A percentile compares a stretch with the other conserved stretches of the same genome.
Conservation (phyloP, 2,888 invertebrate genomes). For the Trisateles emortualis region DNA sequence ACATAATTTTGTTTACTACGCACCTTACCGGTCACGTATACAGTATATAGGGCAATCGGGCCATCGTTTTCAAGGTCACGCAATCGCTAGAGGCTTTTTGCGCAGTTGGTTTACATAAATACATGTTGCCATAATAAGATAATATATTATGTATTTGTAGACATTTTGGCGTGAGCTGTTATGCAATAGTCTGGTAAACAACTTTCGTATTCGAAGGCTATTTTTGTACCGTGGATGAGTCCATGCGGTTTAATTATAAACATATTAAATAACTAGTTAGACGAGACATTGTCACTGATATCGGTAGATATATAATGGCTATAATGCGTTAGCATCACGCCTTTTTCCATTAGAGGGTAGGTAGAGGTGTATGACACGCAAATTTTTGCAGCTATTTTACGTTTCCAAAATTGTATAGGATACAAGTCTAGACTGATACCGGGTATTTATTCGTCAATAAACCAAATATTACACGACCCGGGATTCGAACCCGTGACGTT, state of each 20-base stretch:
- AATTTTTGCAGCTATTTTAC: no score
- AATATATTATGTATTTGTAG: constrained; percentile 6
- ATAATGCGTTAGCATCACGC: no score
- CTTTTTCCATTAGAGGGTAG: no score
- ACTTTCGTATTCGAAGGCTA: constrained; percentile 75
- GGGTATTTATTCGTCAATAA: no score
- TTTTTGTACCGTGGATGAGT: constrained; percentile 44
- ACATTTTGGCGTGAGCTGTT: constrained; percentile 9
- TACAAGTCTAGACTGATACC: no score
- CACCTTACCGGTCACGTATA: constrained; percentile 51
- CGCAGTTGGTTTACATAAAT: constrained; percentile 33
- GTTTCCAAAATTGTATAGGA: no score
- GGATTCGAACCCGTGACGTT: no score
- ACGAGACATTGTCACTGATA: not conserved
- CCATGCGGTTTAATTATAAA: constrained; percentile 34
- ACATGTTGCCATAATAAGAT: not conserved
- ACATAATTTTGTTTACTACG: constrained; percentile 77
- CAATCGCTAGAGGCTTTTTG: constrained; percentile 37
- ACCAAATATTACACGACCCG: no score
- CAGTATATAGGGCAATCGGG: constrained; percentile 52
- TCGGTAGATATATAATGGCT: no score
- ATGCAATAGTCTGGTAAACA: constrained; percentile 64
- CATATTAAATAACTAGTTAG: constrained; percentile 10
- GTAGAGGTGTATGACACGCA: no score
- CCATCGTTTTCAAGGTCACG: constrained; percentile 64